Base-by-base conservation (phyloP, 2,113 vertebrate genomes). In the Gavia stellata region DNA sequence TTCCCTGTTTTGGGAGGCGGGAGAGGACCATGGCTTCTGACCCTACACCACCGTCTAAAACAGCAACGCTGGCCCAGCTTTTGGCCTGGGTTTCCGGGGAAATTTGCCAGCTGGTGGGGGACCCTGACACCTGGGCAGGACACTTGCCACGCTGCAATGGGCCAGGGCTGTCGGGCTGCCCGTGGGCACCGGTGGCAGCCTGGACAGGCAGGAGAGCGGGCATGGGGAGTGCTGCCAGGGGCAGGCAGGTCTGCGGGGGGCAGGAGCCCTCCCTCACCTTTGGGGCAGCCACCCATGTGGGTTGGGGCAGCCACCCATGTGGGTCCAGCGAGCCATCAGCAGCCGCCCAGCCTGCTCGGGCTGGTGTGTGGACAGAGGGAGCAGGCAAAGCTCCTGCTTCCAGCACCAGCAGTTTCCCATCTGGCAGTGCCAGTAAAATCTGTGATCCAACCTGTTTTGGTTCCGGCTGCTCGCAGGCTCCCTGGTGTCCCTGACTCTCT, bases 311-410 rank as follows among this genome's bases (percentile, higher is more conserved):
- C 44, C 18, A 45, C 45, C 55, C 4, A 0, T 12, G 42, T 17
- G 42, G 56, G 31, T 26, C 14, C 49, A 70, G 47, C 23, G 72
- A 34, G 44, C 24, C 29, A 6, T 3, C 65, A 63, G 55, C 24
- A 33, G n/a, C 47, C 6, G 1, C 52, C 31, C 72, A 67, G 66
- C 66, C 72, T 33, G 47, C 45, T 19, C 31, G 1, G 3, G n/a
- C 47, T 2, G 34, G 26, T 21, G 3, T 1, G 0, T 14, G 28
- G 33, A 38, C 2, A 3, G 52, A 72, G 26, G 36, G 29, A 86
- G 23, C 42, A 24, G 26, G 63, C 52, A 4, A 33, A 53, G 59
- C 49, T 86, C 61, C 24, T 49, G 68, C 68, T 53, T 36, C 82
- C 52, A 55, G 86, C 16, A 56, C 10, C 28, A 44, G 68, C 59